Evolutionary conservation across 2,797 vertebrate genomes (phyloP), one percentile per base, ranked within the genome.

Genomic region (Spondyliosoma cantharus): DNA sequence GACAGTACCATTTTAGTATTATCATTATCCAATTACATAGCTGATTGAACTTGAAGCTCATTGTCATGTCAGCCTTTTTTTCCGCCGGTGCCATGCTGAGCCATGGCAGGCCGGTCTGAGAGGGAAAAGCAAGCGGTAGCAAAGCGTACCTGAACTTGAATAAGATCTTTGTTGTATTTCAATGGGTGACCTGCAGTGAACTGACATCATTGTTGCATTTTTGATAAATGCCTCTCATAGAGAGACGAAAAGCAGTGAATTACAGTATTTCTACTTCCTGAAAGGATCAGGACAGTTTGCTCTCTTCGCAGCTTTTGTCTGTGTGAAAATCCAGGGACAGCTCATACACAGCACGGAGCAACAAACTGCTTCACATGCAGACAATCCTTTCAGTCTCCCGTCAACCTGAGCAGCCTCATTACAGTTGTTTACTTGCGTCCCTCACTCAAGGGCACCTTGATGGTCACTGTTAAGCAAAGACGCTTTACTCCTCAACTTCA

Each of bases 21-120:
- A 86, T 76, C 54, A 80, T 86, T 83, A 85, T 76, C 76, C 71
- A 61, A 78, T 89, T 85, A 91, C 74, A 85, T 65, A 73, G 73
- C 50, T 84, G 84, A 86, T 80, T 89, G 71, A 81, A 74, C 80
- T 12, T 75, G 59, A 83, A 71, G 58, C 71, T 74, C 32, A 53
- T 58, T 71, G 45, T 61, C 32, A 32, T 80, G 49, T 70, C 43
- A 68, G 62, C 64, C 46, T 32, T 32, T 32, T 32, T 69, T 65
- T 66, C 53, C 49, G 20, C 62, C 49, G 49, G 65, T 32, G 17
- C 61, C 32, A 59, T 43, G 32, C 59, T 22, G 29, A 71, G 71
- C 45, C 43, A 59, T 32, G 75, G 13, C 14, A 71, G 62, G n/a
- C 52, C 56, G 24, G 29, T 3, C n/a, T 54, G 52, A 75, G 65